Conservation (phyloP, 2,888 invertebrate species). For the Helobdella robusta region DNA sequence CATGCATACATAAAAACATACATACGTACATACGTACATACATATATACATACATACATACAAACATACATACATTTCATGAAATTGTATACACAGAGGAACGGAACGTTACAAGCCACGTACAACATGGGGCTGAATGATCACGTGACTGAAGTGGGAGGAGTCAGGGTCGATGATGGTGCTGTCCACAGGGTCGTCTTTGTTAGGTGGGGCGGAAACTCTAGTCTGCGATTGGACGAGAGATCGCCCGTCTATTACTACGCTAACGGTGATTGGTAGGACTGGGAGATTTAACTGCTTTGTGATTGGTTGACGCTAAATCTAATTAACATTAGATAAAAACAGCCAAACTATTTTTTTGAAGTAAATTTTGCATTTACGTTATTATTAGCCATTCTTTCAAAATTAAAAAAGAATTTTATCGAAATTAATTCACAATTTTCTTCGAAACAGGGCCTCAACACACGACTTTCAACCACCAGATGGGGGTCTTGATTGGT, state of each 20-base stretch:
- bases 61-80: background rate
- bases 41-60: background rate
- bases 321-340: background rate
- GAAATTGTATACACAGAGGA: conserved; percentile 57
- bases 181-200: conserved; percentile 85
- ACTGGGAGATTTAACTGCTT: too few relatives aligned
- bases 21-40: background rate
- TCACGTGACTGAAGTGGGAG: conserved; percentile 63
- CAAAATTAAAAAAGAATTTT: background rate
- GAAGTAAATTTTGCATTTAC: too few relatives aligned
- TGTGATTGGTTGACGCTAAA: background rate
- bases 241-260: conserved; percentile 63
- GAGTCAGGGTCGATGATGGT: conserved; percentile 72
- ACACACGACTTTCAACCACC: conserved; percentile 23
- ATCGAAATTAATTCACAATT: background rate
- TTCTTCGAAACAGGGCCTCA: conserved; percentile 10
- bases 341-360: background rate
- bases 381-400: too few relatives aligned
- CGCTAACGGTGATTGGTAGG: conserved; percentile 67
- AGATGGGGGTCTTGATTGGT: conserved; percentile 18
- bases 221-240: conserved; percentile 81
- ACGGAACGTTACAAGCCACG: conserved; percentile 81
- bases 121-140: conserved; percentile 88
- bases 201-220: conserved; percentile 75
- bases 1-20: background rate